Evolutionary conservation across 2,888 invertebrate species (phyloP).

Genomic region (Erynnis tages): DNA sequence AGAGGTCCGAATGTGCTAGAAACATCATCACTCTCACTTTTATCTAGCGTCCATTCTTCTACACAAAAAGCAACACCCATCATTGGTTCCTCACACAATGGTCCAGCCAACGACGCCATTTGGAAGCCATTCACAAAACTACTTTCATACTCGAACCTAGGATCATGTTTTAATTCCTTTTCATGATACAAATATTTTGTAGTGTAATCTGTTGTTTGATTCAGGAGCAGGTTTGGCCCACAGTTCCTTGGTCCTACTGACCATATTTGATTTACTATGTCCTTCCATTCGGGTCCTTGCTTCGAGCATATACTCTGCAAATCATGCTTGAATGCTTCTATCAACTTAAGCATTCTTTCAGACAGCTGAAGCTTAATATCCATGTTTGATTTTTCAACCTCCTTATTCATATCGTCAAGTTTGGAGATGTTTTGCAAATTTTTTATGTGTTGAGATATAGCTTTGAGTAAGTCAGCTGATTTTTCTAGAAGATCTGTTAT

Average conservation of each 20-base stretch:
- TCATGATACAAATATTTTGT: conserved; percentile 67
- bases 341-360: conserved; percentile 67
- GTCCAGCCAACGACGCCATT: conserved; percentile 93
- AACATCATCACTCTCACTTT: conserved; percentile 59
- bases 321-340: conserved; percentile 76
- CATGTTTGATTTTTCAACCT: conserved; percentile 50
- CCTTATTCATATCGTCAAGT: conserved; percentile 61
- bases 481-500: conserved; percentile 87
- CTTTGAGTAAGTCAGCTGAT: conserved; percentile 86
- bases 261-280: conserved; percentile 88
- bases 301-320: conserved; percentile 83
- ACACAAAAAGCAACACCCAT: conserved; percentile 96
- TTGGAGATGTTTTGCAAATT: conserved; percentile 59
- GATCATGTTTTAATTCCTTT: conserved; percentile 70
- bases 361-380: conserved; percentile 57
- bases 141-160: conserved; percentile 85
- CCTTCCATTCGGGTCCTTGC: conserved; percentile 77
- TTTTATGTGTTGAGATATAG: conserved; percentile 77
- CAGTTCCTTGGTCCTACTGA: conserved; percentile 94
- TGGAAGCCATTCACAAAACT: conserved; percentile 94
- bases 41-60: conserved; percentile 88
- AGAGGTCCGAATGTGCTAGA: conserved; percentile 75
- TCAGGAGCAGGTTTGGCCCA: conserved; percentile 94
- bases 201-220: conserved; percentile 86
- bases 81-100: conserved; percentile 98